Conservation (phyloP, 2,888 invertebrate species). For the Nephrotoma flavescens region DNA sequence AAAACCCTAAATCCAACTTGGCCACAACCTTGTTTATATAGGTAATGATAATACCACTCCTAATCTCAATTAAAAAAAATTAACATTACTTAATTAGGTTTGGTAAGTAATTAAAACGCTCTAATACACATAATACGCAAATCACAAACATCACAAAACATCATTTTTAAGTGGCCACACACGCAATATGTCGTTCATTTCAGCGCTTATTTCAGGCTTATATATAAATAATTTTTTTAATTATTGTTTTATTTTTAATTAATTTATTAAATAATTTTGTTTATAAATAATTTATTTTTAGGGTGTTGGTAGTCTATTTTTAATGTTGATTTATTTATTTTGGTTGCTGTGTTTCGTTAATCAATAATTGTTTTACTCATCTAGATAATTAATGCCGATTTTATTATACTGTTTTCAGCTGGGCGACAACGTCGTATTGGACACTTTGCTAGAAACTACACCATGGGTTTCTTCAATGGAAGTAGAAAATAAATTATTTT, state of each 20-base stretch:
- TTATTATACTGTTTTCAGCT: conserved; percentile 18
- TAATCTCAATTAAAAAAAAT: no score
- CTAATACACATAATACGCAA: not conserved
- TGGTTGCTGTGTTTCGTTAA: not conserved
- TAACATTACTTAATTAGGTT: not conserved
- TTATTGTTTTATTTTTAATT: conserved; percentile 1
- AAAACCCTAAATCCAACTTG: no score
- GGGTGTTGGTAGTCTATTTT: not conserved
- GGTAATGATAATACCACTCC: no score
- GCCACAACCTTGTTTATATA: no score
- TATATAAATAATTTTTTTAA: not conserved
- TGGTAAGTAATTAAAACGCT: not conserved
- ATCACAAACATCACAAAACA: not conserved
- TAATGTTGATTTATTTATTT: not conserved
- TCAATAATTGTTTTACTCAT: not conserved
- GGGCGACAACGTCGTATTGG: conserved; percentile 62
- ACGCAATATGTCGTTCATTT: not conserved
- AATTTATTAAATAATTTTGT: not conserved
- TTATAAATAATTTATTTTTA: not conserved
- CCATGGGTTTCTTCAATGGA: conserved; percentile 39
- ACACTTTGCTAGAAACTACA: conserved; percentile 66
- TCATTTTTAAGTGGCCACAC: not conserved
- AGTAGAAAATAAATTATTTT: not conserved
- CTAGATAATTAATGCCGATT: not conserved
- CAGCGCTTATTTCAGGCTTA: not conserved